phyloP scores from a whole-genome alignment of 2,797 vertebrate genomes.

The Alcedo atthis region DNA sequence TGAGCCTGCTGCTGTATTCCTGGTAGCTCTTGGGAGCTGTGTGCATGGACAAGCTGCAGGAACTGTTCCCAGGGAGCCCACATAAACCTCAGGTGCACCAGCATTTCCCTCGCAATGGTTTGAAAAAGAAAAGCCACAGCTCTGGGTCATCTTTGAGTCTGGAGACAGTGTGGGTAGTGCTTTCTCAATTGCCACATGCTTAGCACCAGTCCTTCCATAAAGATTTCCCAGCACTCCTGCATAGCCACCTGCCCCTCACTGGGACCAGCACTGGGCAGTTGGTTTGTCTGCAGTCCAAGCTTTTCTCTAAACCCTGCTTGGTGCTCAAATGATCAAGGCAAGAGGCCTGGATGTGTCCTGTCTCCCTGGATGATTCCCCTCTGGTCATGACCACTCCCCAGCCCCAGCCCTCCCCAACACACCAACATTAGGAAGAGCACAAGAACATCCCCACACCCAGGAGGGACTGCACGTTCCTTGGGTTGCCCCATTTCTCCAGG shows the following conservation, averaged over 20 bases:
- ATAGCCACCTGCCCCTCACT: neutral
- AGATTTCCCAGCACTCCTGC: neutral
- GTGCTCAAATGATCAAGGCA: neutral
- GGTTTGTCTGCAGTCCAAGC: neutral
- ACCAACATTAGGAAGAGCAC: accelerated
- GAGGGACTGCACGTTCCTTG: accelerated
- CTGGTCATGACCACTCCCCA: accelerated
- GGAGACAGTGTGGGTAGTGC: accelerated
- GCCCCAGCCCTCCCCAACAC: neutral
- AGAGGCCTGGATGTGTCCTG: neutral
- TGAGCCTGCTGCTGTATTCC: accelerated
- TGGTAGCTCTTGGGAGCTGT: neutral
- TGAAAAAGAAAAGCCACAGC: neutral
- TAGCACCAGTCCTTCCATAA: neutral
- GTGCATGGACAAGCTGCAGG: neutral
- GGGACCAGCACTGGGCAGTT: neutral
- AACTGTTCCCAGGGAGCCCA: neutral
- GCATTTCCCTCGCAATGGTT: neutral
- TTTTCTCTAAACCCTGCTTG: neutral
- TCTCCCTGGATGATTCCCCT: accelerated
- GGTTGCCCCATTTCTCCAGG: neutral
- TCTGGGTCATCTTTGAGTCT: neutral
- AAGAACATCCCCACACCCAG: accelerated
- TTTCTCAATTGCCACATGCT: neutral
- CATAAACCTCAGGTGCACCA: accelerated